Base-by-base conservation (phyloP, 1,140 invertebrate genomes). In the Chelonus insularis region DNA sequence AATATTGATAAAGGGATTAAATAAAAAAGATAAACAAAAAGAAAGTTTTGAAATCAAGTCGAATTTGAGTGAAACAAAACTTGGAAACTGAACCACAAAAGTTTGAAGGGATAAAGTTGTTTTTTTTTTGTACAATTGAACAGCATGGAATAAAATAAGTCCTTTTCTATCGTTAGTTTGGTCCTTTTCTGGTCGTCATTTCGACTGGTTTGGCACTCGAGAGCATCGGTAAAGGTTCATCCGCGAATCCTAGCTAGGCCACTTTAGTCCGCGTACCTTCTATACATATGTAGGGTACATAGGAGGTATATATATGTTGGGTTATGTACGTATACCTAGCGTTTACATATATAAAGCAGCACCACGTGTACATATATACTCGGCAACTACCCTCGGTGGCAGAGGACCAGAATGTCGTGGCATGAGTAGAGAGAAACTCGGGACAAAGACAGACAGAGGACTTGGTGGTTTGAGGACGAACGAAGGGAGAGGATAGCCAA, bases 371-470 rank as follows among this genome's bases (percentile, higher is more conserved):
- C 43, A 16, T 45, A 18, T 18, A 45, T 45, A 45, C 43, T 16
- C 5, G 16, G n/a, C n/a, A 16, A 52, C 50, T 32, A 14, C 6
- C 25, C 50, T 32, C 14, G 12, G 50, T 34, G 50, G 50, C 50
- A 59, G 43, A 48, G 57, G 32, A 48, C 45, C 57, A 48, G 43
- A 47, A 47, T 29, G 56, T 57, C 39, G 43, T 43, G 50, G 60
- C 51, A 57, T 50, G 62, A 23, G 57, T 47, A 60, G 65, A 58
- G 56, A 45, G 48, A 32, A 36, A 37, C 21, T 23, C 14, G 64
- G 58, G 43, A 50, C 57, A 63, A 66, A 62, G 62, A 65, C 68
- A 65, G 65, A 68, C 68, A 60, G 65, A 58, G 68, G 67, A 67
- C 68, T 64, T 64, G 66, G 68, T 60, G 65, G 60, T 63, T 14